Evolutionary conservation across 1,140 invertebrate species (phyloP), one percentile per base, ranked within the genome.

Genomic region (Phthorimaea operculella): DNA sequence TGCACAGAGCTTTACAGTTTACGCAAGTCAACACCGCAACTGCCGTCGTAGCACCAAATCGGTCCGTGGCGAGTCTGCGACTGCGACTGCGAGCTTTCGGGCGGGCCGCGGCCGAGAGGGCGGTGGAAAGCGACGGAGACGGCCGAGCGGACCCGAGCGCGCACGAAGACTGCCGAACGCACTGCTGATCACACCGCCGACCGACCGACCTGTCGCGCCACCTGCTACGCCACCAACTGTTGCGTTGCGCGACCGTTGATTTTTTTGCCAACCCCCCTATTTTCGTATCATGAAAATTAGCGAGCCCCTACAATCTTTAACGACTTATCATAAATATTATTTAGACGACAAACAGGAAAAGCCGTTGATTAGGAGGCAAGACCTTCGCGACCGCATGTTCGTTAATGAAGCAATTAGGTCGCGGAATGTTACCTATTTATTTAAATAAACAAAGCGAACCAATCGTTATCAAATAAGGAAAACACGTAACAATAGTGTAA

Each of bases 231-330:
- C 57, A 72, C 78, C 81, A 84, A 84, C 81, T 83, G 81, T 84
- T 84, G 76, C 76, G 81, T 84, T 84, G 76, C 76, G 63, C 77
- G 77, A 75, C 79, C 78, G 81, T 84, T 81, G 80, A 75, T 84
- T 84, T 84, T 62, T 84, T 82, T 76, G 73, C 70, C 65, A 70
- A 75, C 66, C 68, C 69, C 60, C 64, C 57, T 51, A 50, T 57
- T 51, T 66, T 50, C 36, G 55, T 76, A 66, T 72, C 63, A 71
- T 69, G 72, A 79, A 82, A 79, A 79, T 80, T 75, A 74, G 74
- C 74, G 17, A 52, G 55, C 55, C 33, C 44, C 51, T 55, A 72
- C 72, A 70, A 62, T 52, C 50, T 49, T 60, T 51, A 42, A 56
- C 52, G 15, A 47, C n/a, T 47, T 9, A 47, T 16, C 16, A 15